Conservation (phyloP, 1,140 invertebrate species). For the Xylocopa sonorina region DNA sequence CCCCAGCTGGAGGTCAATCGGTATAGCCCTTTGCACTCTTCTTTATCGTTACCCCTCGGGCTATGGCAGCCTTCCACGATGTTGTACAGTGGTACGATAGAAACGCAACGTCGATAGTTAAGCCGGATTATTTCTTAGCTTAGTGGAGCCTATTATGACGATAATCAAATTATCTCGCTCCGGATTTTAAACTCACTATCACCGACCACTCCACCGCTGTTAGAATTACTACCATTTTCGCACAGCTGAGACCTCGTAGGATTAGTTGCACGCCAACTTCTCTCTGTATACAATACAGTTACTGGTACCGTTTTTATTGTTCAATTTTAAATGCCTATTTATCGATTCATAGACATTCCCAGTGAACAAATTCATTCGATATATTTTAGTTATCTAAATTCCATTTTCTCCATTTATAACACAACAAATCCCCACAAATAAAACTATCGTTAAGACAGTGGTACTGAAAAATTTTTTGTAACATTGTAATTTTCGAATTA, state of each 20-base stretch:
- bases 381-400: too few relatives aligned
- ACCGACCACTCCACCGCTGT: not conserved
- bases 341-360: too few relatives aligned
- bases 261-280: slow-evolving; percentile 52
- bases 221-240: slow-evolving; percentile 42
- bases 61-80: not conserved
- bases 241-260: slow-evolving; percentile 28
- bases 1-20: slow-evolving; percentile 79
- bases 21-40: slow-evolving; percentile 63
- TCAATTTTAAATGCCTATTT: too few relatives aligned
- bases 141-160: slow-evolving; percentile 51
- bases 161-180: slow-evolving; percentile 73
- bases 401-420: too few relatives aligned
- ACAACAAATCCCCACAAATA: too few relatives aligned
- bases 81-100: slow-evolving; percentile 58
- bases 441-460: too few relatives aligned
- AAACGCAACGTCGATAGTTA: slow-evolving; percentile 61
- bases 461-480: too few relatives aligned
- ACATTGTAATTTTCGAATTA: too few relatives aligned
- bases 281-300: too few relatives aligned
- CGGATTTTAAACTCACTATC: slow-evolving; percentile 58
- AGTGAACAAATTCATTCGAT: too few relatives aligned
- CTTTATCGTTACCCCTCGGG: slow-evolving; percentile 19
- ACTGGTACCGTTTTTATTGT: not conserved
- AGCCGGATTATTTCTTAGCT: slow-evolving; percentile 72